Conservation (phyloP, 2,797 vertebrate genomes). For the Halcyon smyrnensis region DNA sequence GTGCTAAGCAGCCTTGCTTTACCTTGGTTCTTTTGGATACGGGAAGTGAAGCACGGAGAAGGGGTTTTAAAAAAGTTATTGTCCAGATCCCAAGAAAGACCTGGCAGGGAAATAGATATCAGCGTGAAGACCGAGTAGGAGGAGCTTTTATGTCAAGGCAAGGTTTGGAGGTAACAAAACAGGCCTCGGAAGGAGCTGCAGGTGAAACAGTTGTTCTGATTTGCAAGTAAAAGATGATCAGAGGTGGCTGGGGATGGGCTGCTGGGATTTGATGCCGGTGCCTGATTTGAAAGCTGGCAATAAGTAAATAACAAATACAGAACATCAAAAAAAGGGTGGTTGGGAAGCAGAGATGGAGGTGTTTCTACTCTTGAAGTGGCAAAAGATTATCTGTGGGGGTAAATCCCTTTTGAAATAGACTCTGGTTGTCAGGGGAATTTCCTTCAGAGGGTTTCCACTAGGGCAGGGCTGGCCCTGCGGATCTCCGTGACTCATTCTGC, state of each 20-base stretch:
- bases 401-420: neutral
- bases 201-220: neutral
- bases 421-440: conserved; percentile 24
- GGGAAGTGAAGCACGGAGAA: neutral
- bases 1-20: neutral
- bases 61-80: neutral
- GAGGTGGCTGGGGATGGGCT: neutral
- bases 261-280: neutral
- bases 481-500: conserved; percentile 30
- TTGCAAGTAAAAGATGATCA: conserved; percentile 6
- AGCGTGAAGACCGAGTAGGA: neutral
- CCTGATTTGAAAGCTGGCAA: neutral
- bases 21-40: neutral
- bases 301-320: neutral
- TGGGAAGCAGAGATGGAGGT: neutral
- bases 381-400: neutral
- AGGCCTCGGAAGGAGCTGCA: neutral
- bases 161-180: neutral
- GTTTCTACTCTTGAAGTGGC: neutral
- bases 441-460: neutral
- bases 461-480: neutral
- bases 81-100: neutral
- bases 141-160: neutral
- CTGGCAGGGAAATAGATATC: neutral
- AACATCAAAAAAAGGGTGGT: neutral